phyloP scores from a whole-genome alignment of 35 echinoderm and acorn worm species.

The Heliocidaris erythrogramma region DNA sequence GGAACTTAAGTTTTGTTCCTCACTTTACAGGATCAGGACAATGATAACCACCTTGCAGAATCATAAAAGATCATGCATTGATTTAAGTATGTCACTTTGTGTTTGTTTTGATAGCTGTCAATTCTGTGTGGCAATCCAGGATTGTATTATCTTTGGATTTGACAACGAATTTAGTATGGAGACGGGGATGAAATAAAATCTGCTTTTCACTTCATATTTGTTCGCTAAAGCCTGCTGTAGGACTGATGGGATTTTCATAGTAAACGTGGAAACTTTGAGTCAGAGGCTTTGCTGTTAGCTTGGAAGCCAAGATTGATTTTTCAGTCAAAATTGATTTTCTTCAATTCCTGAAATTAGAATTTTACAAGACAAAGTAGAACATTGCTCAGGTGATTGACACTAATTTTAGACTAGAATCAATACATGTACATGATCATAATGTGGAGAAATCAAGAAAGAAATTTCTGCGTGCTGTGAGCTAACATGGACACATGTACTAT shows the following conservation, averaged over 20 bases:
- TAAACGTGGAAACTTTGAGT: not conserved
- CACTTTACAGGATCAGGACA: no score
- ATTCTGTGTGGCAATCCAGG: not conserved
- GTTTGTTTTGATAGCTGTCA: not conserved
- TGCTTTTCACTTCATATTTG: constrained; percentile 10
- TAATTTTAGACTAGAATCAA: no score
- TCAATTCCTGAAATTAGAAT: no score
- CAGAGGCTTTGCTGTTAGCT: not conserved
- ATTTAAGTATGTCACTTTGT: not conserved
- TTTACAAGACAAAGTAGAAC: no score
- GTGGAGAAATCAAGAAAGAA: no score
- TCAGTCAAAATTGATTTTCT: no score
- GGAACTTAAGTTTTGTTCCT: not conserved
- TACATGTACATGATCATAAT: no score
- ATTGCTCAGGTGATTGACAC: no score
- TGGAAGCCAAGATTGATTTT: no score
- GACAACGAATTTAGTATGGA: not conserved
- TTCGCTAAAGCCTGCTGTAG: not conserved
- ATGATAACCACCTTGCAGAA: not conserved
- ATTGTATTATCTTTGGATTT: not conserved
- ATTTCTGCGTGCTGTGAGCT: no score
- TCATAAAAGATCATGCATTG: not conserved
- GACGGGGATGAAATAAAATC: not conserved
- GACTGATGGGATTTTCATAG: not conserved
- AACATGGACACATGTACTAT: no score